Evolutionary conservation across 2,113 vertebrate genomes (phyloP).

Genomic region (Arenaria interpres): DNA sequence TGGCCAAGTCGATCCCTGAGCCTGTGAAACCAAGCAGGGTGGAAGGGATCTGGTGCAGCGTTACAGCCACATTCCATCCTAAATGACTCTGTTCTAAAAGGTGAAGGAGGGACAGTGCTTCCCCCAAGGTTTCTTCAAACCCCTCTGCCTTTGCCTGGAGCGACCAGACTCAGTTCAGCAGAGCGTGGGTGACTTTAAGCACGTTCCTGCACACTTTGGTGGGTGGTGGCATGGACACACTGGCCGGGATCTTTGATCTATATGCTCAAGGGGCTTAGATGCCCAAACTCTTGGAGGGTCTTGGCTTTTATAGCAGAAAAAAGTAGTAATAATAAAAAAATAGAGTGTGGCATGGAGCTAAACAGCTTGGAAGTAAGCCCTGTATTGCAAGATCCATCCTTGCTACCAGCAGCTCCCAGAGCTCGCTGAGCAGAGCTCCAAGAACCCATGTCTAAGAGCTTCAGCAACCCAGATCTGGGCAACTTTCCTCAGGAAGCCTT

Average conservation of each 20-base stretch:
- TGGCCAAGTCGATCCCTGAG: accelerated
- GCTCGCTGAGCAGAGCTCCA: background rate
- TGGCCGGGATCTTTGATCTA: background rate
- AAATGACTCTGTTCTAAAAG: background rate
- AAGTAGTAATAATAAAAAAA: background rate
- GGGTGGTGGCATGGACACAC: accelerated
- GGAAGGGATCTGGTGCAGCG: background rate
- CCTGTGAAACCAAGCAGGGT: background rate
- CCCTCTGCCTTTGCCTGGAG: background rate
- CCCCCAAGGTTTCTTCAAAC: background rate
- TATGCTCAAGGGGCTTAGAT: background rate
- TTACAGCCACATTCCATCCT: background rate
- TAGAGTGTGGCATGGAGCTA: accelerated
- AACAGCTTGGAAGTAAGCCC: background rate
- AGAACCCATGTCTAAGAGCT: background rate
- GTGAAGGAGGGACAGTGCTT: background rate
- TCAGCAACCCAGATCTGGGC: background rate
- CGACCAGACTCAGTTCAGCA: background rate
- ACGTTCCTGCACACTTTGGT: background rate
- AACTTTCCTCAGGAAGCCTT: background rate
- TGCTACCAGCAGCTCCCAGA: background rate
- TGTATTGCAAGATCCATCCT: background rate
- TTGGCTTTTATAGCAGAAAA: background rate
- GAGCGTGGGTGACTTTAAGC: accelerated
- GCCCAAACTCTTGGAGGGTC: background rate